Evolutionary conservation across 1,140 invertebrate genomes (phyloP).

Genomic region (Neodiprion fabricii): DNA sequence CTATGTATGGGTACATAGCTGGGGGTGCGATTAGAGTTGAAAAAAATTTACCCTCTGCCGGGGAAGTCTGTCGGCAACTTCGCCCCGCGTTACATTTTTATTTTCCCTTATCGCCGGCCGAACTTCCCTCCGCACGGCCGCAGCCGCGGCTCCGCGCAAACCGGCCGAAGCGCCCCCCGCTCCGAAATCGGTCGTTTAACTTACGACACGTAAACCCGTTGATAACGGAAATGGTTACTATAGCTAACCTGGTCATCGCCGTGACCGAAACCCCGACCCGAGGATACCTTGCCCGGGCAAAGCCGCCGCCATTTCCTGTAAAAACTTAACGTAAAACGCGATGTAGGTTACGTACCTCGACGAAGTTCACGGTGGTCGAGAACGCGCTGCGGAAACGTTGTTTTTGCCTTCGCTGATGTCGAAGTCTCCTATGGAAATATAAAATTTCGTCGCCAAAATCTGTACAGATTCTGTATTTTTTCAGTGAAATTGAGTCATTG

Average conservation of each 20-base stretch:
- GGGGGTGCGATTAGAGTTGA: neutral
- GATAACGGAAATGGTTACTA: conserved; percentile 15
- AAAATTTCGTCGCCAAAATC: too few relatives aligned
- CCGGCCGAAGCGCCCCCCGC: neutral
- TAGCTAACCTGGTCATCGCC: conserved; percentile 11
- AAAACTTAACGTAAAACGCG: neutral
- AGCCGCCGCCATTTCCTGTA: neutral
- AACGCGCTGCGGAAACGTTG: too few relatives aligned
- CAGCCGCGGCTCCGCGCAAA: neutral
- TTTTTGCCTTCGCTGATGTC: too few relatives aligned
- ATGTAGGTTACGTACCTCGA: neutral
- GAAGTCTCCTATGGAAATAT: too few relatives aligned
- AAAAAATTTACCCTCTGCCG: neutral
- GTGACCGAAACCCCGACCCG: neutral
- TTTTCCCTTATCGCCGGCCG: neutral
- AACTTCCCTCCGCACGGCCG: neutral
- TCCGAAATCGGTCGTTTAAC: conserved; percentile 17
- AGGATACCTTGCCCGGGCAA: neutral
- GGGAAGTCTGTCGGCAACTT: neutral
- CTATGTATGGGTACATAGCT: too few relatives aligned
- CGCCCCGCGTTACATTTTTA: neutral
- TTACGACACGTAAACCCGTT: conserved; percentile 21
- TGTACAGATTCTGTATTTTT: too few relatives aligned
- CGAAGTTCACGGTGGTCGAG: too few relatives aligned
- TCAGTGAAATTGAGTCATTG: too few relatives aligned